Evolutionary conservation across 2,113 vertebrate species (phyloP).

Genomic region (Bubo bubo): DNA sequence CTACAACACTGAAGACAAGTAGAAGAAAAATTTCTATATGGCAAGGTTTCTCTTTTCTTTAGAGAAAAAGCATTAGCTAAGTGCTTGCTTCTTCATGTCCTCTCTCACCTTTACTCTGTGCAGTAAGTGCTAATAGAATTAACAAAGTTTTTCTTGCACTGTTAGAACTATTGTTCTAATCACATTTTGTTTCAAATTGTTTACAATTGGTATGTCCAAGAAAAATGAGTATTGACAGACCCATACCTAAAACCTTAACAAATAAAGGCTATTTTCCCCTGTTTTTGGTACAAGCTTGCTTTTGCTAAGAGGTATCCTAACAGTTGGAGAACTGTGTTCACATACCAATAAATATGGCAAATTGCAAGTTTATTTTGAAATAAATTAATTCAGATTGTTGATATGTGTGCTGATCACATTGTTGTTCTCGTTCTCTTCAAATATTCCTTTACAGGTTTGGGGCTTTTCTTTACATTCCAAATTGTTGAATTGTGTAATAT

Average conservation of each 20-base stretch:
- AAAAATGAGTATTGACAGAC: neutral
- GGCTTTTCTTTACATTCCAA: neutral
- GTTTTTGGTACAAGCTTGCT: neutral
- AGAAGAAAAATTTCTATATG: neutral
- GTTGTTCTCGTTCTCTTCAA: neutral
- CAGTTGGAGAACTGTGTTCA: too few relatives aligned
- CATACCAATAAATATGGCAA: neutral
- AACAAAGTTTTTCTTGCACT: neutral
- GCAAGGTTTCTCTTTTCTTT: neutral
- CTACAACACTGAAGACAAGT: neutral
- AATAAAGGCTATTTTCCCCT: neutral
- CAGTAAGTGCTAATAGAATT: neutral
- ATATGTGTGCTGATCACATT: neutral
- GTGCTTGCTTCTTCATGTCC: neutral
- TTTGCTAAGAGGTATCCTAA: neutral
- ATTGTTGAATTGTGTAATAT: neutral
- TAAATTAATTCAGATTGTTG: neutral
- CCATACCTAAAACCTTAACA: neutral
- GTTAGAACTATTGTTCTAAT: neutral
- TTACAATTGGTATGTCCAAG: neutral
- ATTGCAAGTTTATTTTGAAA: neutral
- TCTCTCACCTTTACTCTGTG: neutral
- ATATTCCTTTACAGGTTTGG: neutral
- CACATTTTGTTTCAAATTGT: neutral
- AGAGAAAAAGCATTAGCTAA: neutral